Evolutionary conservation across 2,797 vertebrate genomes (phyloP), one percentile per base, ranked within the genome.

Genomic region (Hemibagrus guttatus): DNA sequence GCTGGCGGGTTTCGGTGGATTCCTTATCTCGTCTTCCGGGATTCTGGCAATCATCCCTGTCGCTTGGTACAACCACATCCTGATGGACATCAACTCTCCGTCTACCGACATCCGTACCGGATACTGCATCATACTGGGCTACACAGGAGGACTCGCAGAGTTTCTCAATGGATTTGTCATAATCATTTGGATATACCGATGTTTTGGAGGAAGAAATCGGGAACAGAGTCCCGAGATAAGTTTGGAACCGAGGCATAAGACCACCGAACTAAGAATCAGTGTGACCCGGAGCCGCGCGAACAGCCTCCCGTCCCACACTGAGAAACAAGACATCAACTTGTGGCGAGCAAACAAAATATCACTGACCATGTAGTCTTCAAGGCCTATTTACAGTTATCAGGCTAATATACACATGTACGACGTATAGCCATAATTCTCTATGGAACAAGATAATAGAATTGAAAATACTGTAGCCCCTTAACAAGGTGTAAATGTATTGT

Each of bases 61-160:
- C 58, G 93, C 97, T 59, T 99, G 97, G 97, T 99, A 98, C 93
- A 97, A 93, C 0, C 90, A 96, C 58, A 91, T 94, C 52, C 59
- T 97, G 17, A 6, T 26, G 0, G 31, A 90, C 0, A 85, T 98
- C 86, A 80, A 95, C 0, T 56, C 93, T 0, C 0, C 31, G 0
- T 28, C 1, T 8, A 74, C 35, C 0, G 26, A 31, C 0, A 76
- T 95, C 68, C 64, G 4, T 0, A 96, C 94, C 0, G 95, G 97
- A 42, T 99, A 97, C 92, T 95, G 95, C 92, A 93, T 98, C 90
- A 81, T 81, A 16, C 58, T 81, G 58, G 79, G 79, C 39, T 81
- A 81, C 39, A 46, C 26, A 91, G 61, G 95, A 97, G 91, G 84
- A 11, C 3, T 97, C 19, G 97, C 93, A 0, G 97, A 97, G 59